Conservation (phyloP, 2,888 invertebrate genomes). For the Euphydryas editha region DNA sequence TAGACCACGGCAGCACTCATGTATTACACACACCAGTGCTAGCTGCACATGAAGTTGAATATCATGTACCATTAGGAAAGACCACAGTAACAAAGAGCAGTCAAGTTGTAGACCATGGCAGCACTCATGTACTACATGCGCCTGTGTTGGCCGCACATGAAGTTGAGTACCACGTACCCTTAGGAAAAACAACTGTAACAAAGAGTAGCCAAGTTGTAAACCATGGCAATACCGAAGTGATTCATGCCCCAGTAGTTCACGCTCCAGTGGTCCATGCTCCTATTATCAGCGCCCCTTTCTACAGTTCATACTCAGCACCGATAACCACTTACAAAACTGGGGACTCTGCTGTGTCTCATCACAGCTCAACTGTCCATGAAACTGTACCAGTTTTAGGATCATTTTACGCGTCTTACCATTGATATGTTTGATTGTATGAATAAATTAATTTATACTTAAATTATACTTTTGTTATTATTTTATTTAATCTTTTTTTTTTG, state of each 20-base stretch:
- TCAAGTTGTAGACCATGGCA: conserved; percentile 64
- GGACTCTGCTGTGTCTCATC: conserved; percentile 74
- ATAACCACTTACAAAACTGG: conserved; percentile 51
- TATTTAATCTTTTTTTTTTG: background rate
- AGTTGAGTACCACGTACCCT: conserved; percentile 35
- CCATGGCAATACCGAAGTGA: conserved; percentile 20
- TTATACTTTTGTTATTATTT: conserved; percentile 3
- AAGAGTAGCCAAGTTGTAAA: too few species aligned
- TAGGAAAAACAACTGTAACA: conserved; percentile 35
- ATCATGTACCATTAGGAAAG: conserved; percentile 52
- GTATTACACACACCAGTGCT: conserved; percentile 50
- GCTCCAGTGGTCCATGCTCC: conserved; percentile 48
- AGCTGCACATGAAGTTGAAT: conserved; percentile 49
- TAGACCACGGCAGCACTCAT: conserved; percentile 51
- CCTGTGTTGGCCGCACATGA: conserved; percentile 40
- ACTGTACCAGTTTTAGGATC: conserved; percentile 58
- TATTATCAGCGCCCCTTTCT: conserved; percentile 46
- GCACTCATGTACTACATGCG: conserved; percentile 45
- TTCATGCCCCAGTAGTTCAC: conserved; percentile 51
- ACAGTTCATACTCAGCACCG: conserved; percentile 28
- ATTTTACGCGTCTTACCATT: conserved; percentile 53
- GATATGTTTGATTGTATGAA: conserved; percentile 43
- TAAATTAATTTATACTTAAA: conserved; percentile 18
- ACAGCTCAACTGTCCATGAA: conserved; percentile 72
- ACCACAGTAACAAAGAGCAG: conserved; percentile 64